These are phyloP conservation scores for Gasterosteus aculeatus DNA, from an alignment of 2,113 vertebrate genomes.

Conservation along the genomic window DNA sequence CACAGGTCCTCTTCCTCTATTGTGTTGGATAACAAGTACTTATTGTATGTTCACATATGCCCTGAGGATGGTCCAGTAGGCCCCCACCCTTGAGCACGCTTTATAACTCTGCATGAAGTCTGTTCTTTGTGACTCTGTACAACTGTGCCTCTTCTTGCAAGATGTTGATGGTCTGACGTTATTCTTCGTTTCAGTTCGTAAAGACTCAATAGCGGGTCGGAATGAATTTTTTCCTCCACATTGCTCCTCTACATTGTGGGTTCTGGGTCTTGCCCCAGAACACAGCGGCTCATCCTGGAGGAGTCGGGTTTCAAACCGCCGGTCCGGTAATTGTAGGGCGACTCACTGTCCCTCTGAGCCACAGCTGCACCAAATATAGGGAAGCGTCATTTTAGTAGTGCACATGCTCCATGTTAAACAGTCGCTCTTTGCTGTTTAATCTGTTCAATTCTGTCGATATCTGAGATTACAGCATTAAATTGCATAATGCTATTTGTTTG, in stretches of 20 bases:
- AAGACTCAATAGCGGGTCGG: too few relatives aligned
- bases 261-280: not conserved
- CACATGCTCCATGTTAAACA: slow-evolving; percentile 14
- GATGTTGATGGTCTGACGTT: too few relatives aligned
- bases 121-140: too few relatives aligned
- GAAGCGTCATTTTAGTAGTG: slow-evolving; percentile 32
- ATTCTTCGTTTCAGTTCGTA: too few relatives aligned
- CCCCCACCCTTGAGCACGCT: too few relatives aligned
- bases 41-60: too few relatives aligned
- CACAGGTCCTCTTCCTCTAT: too few relatives aligned
- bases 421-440: slow-evolving; percentile 14
- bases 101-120: too few relatives aligned
- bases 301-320: not conserved
- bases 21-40: too few relatives aligned
- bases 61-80: too few relatives aligned
- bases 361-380: slow-evolving; percentile 4
- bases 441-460: slow-evolving; percentile 26
- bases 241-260: not conserved
- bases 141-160: too few relatives aligned
- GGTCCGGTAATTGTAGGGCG: not conserved
- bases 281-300: not conserved
- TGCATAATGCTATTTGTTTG: not conserved
- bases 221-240: not conserved
- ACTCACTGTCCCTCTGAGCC: not conserved
- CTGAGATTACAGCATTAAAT: slow-evolving; percentile 2